Evolutionary conservation across 2,888 invertebrate genomes (phyloP).

Genomic region (Coenonympha arcania): DNA sequence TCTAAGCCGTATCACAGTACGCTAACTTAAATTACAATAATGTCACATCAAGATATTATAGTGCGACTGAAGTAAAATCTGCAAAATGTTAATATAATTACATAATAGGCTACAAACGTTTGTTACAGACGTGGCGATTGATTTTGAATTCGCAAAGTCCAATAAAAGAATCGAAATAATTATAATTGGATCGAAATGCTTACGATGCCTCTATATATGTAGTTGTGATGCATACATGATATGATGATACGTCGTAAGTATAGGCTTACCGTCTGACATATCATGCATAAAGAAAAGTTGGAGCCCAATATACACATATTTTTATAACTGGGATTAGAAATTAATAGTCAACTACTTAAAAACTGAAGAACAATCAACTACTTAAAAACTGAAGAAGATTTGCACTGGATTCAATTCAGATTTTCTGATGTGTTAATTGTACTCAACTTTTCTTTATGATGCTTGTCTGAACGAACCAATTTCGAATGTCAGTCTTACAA

Average conservation of each 20-base stretch:
- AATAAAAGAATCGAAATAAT: neutral
- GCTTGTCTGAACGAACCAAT: conserved; percentile 35
- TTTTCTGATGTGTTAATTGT: neutral
- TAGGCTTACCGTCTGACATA: conserved; percentile 41
- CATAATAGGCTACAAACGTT: neutral
- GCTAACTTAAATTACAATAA: conserved; percentile 57
- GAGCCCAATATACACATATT: neutral
- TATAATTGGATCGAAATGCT: no score
- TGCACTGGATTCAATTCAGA: neutral
- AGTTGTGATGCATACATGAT: conserved; percentile 19
- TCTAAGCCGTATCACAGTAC: conserved; percentile 69
- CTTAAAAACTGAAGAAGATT: no score
- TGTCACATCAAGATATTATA: conserved; percentile 29
- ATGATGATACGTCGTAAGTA: conserved; percentile 26
- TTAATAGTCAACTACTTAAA: no score
- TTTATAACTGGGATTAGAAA: neutral
- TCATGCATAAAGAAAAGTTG: neutral
- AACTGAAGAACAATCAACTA: no score
- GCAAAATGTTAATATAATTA: neutral
- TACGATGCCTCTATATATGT: neutral
- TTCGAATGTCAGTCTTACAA: conserved; percentile 38
- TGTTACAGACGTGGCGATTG: neutral
- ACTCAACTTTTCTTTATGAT: neutral
- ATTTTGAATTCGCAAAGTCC: neutral
- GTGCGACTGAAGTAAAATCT: neutral